These are phyloP conservation scores for Myotis davidii DNA, from an alignment of 2,113 vertebrate species.

Conservation along the genomic window DNA sequence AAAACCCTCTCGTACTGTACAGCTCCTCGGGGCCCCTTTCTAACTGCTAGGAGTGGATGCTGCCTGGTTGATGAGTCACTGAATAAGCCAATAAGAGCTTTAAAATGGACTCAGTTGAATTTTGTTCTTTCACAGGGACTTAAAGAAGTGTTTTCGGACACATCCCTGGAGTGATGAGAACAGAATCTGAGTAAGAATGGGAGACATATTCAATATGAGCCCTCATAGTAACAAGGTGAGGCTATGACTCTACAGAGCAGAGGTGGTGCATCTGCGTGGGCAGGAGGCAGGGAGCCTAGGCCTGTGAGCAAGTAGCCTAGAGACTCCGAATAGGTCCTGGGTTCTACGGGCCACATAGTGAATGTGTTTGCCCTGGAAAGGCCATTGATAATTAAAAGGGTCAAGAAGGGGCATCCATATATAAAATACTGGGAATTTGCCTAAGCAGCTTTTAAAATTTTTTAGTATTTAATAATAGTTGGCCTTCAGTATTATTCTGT, in stretches of 20 bases:
- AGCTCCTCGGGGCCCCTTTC: no score
- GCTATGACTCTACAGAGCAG: neutral
- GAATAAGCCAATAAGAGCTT: neutral
- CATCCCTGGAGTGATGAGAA: neutral
- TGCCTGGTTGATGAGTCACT: neutral
- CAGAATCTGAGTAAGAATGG: neutral
- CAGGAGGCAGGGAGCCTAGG: neutral
- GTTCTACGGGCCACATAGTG: no score
- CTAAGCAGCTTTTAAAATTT: neutral
- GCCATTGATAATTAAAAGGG: neutral
- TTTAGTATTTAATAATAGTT: neutral
- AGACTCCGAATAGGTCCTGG: neutral
- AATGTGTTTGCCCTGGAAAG: neutral
- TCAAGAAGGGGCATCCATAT: neutral
- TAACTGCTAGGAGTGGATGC: neutral
- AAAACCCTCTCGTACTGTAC: neutral
- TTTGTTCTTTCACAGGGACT: neutral
- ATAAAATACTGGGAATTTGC: neutral
- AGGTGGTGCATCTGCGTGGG: neutral
- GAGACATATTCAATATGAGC: neutral
- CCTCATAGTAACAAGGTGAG: fast-evolving
- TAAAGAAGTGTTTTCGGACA: neutral
- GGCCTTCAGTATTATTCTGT: neutral
- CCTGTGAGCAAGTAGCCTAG: neutral
- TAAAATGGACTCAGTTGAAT: neutral